These are phyloP conservation scores for Nesometra sesokonis DNA, from an alignment of 35 echinoderm and acorn worm species.

Conservation along the genomic window DNA sequence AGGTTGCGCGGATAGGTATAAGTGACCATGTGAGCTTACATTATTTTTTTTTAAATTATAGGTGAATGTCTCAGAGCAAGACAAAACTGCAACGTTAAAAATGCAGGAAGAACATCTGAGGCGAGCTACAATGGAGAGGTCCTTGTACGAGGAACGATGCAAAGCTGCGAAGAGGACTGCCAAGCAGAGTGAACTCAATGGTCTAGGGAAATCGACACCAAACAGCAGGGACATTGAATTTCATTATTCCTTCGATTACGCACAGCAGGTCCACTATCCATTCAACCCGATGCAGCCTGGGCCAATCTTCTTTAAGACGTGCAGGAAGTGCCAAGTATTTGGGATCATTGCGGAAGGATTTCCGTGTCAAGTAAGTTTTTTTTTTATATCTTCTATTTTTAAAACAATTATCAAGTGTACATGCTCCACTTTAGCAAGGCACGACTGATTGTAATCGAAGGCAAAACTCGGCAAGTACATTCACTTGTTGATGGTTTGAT, in stretches of 20 bases:
- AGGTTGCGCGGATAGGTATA: no score
- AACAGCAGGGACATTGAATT: not conserved
- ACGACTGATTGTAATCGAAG: not conserved
- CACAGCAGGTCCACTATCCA: slow-evolving; percentile 56
- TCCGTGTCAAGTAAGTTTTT: not conserved
- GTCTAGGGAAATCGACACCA: not conserved
- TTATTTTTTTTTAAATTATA: no score
- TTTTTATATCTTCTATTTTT: no score
- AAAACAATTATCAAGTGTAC: not conserved
- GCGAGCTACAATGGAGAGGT: not conserved
- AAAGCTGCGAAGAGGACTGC: no score
- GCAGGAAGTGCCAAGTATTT: slow-evolving; percentile 3
- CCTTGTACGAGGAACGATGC: not conserved
- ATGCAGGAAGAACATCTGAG: slow-evolving; percentile 5
- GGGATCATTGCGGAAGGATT: not conserved
- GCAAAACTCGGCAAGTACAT: not conserved
- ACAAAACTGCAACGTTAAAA: not conserved
- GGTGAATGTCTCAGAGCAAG: not conserved
- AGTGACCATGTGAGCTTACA: no score
- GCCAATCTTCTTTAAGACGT: slow-evolving; percentile 36
- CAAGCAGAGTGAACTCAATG: not conserved
- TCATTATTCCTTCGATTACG: slow-evolving; percentile 41
- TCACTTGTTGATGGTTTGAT: no score
- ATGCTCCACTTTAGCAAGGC: not conserved
- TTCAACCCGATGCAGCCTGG: slow-evolving; percentile 43